Conservation (phyloP, 1,140 invertebrate species). For the Drosophila varians region DNA sequence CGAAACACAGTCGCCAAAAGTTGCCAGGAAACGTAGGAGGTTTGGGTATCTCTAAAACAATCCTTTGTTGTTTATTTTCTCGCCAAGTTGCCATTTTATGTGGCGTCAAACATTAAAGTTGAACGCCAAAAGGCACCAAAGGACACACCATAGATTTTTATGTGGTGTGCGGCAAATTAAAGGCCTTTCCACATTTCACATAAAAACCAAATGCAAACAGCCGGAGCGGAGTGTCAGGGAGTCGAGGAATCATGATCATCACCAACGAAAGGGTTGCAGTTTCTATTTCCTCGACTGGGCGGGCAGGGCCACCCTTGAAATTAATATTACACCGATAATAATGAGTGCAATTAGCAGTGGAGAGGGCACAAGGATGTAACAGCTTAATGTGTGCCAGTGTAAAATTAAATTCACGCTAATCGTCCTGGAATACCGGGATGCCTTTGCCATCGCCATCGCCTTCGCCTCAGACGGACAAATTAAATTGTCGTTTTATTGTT, state of each 20-base stretch:
- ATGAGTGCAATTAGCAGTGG: slow-evolving; percentile 70
- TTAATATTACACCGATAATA: slow-evolving; percentile 74
- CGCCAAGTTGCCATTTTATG: slow-evolving; percentile 67
- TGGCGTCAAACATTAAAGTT: slow-evolving; percentile 66
- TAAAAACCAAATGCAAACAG: slow-evolving; percentile 79
- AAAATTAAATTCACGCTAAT: slow-evolving; percentile 80
- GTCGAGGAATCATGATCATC: slow-evolving; percentile 3
- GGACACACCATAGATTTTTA: slow-evolving; percentile 27
- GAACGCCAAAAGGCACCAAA: slow-evolving; percentile 40
- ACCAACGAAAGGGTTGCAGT: slow-evolving; percentile 43
- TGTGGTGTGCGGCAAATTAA: slow-evolving; percentile 64
- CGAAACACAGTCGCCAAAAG: slow-evolving; percentile 52
- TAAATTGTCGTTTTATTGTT: slow-evolving; percentile 81
- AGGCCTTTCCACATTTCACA: slow-evolving; percentile 39
- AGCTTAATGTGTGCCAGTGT: slow-evolving; percentile 79
- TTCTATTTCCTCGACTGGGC: neutral
- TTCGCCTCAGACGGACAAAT: slow-evolving; percentile 55
- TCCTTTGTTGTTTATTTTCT: slow-evolving; percentile 22
- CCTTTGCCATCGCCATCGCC: too few relatives aligned
- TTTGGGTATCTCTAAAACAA: neutral
- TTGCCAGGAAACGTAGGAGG: slow-evolving; percentile 19
- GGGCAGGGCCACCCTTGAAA: slow-evolving; percentile 31
- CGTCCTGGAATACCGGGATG: slow-evolving; percentile 33
- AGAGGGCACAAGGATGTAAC: slow-evolving; percentile 23
- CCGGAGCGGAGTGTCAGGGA: slow-evolving; percentile 19